Percentiles rank a stretch among this genome's conserved stretches.
Evolutionary conservation across 1,140 invertebrate genomes (phyloP).

Genomic region (Sogatella furcifera): DNA sequence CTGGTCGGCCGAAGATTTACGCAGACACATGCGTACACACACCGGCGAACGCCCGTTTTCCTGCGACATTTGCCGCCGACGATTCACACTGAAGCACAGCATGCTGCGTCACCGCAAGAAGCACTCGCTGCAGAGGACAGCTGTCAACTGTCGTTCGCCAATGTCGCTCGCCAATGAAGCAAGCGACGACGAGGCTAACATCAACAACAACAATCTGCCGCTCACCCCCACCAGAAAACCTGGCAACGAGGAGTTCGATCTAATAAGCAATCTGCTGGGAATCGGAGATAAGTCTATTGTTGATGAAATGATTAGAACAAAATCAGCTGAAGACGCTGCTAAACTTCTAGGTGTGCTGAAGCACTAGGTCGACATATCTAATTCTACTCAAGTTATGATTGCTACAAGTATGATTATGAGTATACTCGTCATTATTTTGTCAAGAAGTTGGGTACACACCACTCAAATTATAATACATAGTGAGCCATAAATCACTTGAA

Average conservation of each 20-base stretch:
- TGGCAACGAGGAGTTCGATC: constrained; percentile 47
- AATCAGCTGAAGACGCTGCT: constrained; percentile 73
- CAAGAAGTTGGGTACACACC: too few relatives aligned
- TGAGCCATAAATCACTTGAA: too few relatives aligned
- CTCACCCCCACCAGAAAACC: background rate
- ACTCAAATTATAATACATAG: too few relatives aligned
- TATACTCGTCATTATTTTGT: too few relatives aligned
- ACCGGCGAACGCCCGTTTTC: constrained; percentile 71
- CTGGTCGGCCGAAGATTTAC: constrained; percentile 86
- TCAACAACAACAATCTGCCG: constrained; percentile 21
- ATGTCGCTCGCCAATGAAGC: background rate
- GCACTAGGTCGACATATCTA: background rate
- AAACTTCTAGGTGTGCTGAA: constrained; percentile 63
- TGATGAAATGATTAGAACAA: constrained; percentile 66
- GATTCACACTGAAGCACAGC: constrained; percentile 87
- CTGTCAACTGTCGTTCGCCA: constrained; percentile 2
- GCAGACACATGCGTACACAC: constrained; percentile 83
- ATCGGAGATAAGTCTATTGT: constrained; percentile 77
- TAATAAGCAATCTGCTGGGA: constrained; percentile 81
- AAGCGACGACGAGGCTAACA: constrained; percentile 16
- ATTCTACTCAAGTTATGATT: too few relatives aligned
- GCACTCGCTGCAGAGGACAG: constrained; percentile 35
- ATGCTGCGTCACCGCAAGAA: constrained; percentile 87
- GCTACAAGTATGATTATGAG: too few relatives aligned
- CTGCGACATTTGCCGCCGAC: constrained; percentile 66